Percentiles rank a stretch among this genome's conserved stretches.
These are phyloP conservation scores for Rambutsinella grinnellia DNA, from an alignment of 2,888 invertebrate species.

Conservation along the genomic window DNA sequence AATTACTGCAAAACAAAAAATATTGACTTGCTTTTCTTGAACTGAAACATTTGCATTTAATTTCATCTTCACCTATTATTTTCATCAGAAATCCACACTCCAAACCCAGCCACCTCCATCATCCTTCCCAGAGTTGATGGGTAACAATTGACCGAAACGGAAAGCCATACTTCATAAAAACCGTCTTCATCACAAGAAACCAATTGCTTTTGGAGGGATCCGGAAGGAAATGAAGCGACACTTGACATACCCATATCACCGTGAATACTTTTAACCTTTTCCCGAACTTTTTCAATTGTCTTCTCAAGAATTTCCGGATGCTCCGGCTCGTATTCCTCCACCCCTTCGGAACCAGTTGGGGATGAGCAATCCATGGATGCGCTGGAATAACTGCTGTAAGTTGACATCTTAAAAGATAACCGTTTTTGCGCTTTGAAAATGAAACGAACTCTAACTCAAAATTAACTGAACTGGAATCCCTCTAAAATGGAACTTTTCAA, in stretches of 20 bases:
- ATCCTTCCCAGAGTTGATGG: conserved; percentile 10
- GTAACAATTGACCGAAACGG: conserved; percentile 15
- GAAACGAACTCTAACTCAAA: no score
- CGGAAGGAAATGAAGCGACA: not conserved
- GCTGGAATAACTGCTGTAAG: no score
- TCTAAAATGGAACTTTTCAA: no score
- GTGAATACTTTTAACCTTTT: no score
- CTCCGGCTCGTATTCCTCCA: no score
- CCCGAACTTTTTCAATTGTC: no score
- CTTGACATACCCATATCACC: not conserved
- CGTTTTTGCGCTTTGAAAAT: no score
- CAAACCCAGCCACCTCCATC: conserved; percentile 43
- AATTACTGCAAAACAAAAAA: conserved; percentile 39
- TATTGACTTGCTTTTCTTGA: not conserved
- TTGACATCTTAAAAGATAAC: no score
- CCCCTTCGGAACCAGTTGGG: no score
- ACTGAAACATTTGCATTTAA: not conserved
- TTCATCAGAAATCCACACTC: conserved; percentile 48
- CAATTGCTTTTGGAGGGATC: conserved; percentile 13
- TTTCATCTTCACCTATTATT: conserved; percentile 26
- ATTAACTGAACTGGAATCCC: no score
- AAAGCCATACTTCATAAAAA: conserved; percentile 30
- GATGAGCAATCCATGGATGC: no score
- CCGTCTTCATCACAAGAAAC: conserved; percentile 21
- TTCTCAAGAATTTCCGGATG: not conserved